A percentile compares a stretch with the other conserved stretches of the same genome.
Evolutionary conservation across 2,888 invertebrate genomes (phyloP).

Genomic region (Drosophila leonis): DNA sequence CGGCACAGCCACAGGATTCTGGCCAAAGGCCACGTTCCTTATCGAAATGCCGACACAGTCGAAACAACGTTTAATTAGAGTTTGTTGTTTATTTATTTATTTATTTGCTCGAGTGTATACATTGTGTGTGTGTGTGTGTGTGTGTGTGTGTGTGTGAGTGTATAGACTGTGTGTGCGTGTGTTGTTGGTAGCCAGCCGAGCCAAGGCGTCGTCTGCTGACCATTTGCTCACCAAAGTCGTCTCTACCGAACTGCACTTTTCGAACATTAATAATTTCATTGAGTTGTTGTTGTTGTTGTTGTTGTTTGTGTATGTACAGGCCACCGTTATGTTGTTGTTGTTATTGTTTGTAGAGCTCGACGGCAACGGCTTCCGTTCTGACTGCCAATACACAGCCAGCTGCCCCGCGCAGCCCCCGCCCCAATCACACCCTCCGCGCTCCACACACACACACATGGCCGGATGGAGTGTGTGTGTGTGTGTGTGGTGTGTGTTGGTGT

Average conservation of each 20-base stretch:
- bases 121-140: conserved; percentile 14
- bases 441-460: conserved; percentile 7
- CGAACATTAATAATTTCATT: conserved; percentile 77
- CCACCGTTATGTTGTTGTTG: conserved; percentile 17
- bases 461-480: conserved; percentile 31
- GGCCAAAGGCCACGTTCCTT: conserved; percentile 39
- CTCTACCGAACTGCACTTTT: conserved; percentile 58
- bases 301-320: conserved; percentile 8
- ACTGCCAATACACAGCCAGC: conserved; percentile 20
- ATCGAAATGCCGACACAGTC: conserved; percentile 66
- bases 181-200: conserved; percentile 23
- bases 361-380: conserved; percentile 66
- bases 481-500: conserved; percentile 24
- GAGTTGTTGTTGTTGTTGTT: conserved; percentile 46
- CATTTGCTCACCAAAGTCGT: conserved; percentile 42
- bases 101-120: conserved; percentile 44
- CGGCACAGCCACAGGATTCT: conserved; percentile 14
- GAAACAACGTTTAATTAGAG: conserved; percentile 76
- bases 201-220: conserved; percentile 38
- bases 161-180: conserved; percentile 26
- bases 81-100: conserved; percentile 75
- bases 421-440: background rate
- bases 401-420: background rate
- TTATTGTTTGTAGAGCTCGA: conserved; percentile 44
- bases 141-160: conserved; percentile 5